phyloP scores from a whole-genome alignment of 2,113 vertebrate genomes.

The Glareola pratincola region DNA sequence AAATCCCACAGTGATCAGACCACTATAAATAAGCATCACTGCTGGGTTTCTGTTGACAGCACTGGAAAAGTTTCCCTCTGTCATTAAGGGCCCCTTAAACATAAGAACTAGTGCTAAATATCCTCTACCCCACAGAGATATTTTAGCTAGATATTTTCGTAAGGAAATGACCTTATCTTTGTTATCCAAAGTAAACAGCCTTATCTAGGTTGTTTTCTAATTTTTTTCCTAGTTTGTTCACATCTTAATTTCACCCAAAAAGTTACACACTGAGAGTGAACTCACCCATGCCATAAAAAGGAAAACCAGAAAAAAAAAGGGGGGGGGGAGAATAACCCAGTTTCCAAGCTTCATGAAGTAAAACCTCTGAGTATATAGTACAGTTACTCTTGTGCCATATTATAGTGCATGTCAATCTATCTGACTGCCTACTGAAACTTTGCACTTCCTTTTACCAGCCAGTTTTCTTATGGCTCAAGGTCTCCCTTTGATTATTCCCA shows the following conservation, averaged over 20 bases:
- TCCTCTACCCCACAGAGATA: neutral
- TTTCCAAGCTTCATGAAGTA: neutral
- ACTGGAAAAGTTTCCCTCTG: neutral
- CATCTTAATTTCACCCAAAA: neutral
- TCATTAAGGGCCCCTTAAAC: neutral
- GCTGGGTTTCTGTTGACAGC: neutral
- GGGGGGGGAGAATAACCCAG: neutral
- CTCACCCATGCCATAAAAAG: neutral
- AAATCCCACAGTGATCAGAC: neutral
- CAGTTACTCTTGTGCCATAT: neutral
- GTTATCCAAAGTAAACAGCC: no score
- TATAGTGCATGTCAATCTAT: neutral
- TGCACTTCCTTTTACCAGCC: neutral
- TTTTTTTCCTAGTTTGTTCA: neutral
- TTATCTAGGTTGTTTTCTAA: neutral
- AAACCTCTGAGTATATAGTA: neutral
- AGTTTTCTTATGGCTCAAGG: neutral
- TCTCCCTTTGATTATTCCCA: neutral
- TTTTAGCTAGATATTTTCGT: neutral
- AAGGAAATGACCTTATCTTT: neutral
- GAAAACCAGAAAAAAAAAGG: neutral
- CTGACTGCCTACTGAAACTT: neutral
- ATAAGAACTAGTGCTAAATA: neutral
- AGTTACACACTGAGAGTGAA: neutral
- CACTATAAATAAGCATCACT: neutral